These are phyloP conservation scores for Botia almorhae DNA, from an alignment of 2,797 vertebrate species.

Conservation along the genomic window DNA sequence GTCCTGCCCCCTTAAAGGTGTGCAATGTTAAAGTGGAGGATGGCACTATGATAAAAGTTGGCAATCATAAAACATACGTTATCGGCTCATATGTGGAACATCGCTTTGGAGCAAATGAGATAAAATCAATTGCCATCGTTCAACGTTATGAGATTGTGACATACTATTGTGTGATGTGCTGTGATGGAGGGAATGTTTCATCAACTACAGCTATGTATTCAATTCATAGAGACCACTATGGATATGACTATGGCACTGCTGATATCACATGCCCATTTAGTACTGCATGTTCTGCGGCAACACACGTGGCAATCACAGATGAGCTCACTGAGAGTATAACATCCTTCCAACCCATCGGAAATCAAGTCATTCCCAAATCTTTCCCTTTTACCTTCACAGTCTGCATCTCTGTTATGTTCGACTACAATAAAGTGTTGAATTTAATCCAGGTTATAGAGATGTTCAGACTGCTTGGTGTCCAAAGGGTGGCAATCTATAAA, in stretches of 20 bases:
- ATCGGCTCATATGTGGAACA: constrained; percentile 51
- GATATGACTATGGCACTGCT: constrained; percentile 64
- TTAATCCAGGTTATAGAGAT: constrained; percentile 71
- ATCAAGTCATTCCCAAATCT: constrained; percentile 14
- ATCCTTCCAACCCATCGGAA: constrained; percentile 56
- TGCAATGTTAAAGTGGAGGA: constrained; percentile 31
- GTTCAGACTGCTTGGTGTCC: constrained; percentile 67
- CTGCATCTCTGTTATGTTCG: constrained; percentile 70
- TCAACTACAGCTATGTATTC: constrained; percentile 1
- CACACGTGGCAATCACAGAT: constrained; percentile 58
- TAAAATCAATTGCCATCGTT: constrained; percentile 59
- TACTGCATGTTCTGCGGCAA: constrained; percentile 41
- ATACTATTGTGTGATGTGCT: constrained; percentile 63
- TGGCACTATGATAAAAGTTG: constrained; percentile 37
- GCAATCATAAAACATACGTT: constrained; percentile 29
- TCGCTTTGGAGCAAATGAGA: neutral
- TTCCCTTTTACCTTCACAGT: constrained; percentile 65
- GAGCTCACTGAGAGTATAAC: neutral
- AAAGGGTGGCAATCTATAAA: constrained; percentile 65
- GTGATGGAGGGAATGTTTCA: constrained; percentile 2
- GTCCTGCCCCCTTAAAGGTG: too few relatives aligned
- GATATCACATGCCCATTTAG: constrained; percentile 65
- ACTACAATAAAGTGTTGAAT: constrained; percentile 69
- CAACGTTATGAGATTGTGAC: constrained; percentile 22
- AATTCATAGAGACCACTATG: constrained; percentile 60